phyloP scores from a whole-genome alignment of 2,113 vertebrate genomes.

The Aviceda subcristata region DNA sequence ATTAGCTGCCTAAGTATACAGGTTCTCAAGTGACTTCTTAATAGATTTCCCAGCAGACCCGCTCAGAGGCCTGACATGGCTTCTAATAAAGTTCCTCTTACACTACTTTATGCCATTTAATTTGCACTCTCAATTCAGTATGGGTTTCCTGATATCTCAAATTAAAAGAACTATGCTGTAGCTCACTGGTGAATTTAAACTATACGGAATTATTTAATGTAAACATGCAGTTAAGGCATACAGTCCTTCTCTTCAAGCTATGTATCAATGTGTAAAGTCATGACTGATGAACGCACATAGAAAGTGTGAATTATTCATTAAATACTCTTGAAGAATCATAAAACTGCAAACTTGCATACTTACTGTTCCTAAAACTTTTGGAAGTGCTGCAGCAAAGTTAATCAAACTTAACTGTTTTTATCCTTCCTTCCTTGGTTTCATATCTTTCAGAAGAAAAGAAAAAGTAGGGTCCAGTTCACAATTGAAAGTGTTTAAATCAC shows the following conservation, averaged over 20 bases:
- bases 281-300: background rate
- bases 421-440: background rate
- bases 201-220: background rate
- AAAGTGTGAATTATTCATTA: background rate
- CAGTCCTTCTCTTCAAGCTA: background rate
- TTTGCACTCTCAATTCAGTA: background rate
- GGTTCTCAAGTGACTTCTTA: background rate
- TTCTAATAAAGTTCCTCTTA: background rate
- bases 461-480: background rate
- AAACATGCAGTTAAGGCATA: background rate
- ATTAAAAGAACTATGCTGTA: background rate
- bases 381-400: background rate
- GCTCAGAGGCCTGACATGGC: background rate
- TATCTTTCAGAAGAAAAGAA: background rate
- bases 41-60: background rate
- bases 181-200: background rate
- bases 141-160: background rate
- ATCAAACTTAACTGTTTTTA: background rate
- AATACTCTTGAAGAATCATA: background rate
- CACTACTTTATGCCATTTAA: background rate
- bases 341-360: background rate
- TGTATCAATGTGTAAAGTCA: background rate
- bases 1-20: background rate
- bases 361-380: background rate
- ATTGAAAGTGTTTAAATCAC: background rate